Conservation (phyloP, 1,140 invertebrate species). For the Polypedilum pembai region DNA sequence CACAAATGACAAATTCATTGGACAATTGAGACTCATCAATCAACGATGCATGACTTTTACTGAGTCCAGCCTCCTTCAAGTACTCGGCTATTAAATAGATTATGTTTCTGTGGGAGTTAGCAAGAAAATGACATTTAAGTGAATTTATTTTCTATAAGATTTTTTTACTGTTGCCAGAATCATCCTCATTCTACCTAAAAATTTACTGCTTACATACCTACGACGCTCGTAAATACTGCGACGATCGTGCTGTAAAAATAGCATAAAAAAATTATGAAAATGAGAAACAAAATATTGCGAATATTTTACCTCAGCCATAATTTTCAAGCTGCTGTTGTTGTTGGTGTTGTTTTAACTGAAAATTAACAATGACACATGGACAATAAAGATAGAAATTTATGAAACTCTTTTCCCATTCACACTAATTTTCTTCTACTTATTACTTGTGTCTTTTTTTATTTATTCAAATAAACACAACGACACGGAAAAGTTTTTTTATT, state of each 20-base stretch:
- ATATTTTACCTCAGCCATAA: neutral
- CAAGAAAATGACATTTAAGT: slow-evolving; percentile 1
- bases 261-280: neutral
- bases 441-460: too few relatives aligned
- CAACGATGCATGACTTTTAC: slow-evolving; percentile 53
- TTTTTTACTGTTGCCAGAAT: neutral
- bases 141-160: neutral
- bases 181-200: too few relatives aligned
- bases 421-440: too few relatives aligned
- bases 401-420: neutral
- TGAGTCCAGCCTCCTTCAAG: slow-evolving; percentile 63
- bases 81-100: slow-evolving; percentile 71
- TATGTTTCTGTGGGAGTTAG: slow-evolving; percentile 47
- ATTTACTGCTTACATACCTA: neutral
- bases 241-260: slow-evolving; percentile 5
- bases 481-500: too few relatives aligned
- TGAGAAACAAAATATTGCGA: neutral
- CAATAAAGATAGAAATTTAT: slow-evolving; percentile 14
- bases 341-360: neutral
- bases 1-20: slow-evolving; percentile 69
- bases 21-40: slow-evolving; percentile 61
- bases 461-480: too few relatives aligned
- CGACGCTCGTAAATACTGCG: slow-evolving; percentile 8
- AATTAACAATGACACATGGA: neutral
- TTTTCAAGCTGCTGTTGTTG: neutral